Base-by-base conservation (phyloP, 2,113 vertebrate species). In the Ursus arctos region DNA sequence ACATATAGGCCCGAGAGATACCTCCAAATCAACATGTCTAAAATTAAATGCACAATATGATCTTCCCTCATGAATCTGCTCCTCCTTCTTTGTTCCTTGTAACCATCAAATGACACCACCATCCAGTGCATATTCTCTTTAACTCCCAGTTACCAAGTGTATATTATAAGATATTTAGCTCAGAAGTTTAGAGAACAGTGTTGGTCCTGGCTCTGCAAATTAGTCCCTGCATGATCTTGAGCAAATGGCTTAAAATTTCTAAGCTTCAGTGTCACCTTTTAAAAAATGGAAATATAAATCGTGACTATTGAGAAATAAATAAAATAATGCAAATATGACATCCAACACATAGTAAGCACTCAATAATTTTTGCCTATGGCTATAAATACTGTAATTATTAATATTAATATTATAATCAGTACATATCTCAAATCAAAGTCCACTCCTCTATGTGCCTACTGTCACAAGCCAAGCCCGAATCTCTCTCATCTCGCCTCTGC, bases 391-490 rank as follows among this genome's bases (percentile, higher is more conserved):
- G 26, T 82, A n/a, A 63, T 43, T 31, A 43, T 47, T 88, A 55
- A 7, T 61, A 90, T 13, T 47, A 63, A 26, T 83, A 86, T 63
- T 72, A 72, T 18, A 10, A 92, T 61, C 18, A 71, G 53, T 74
- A 36, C 7, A 16, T 90, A 91, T 84, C 43, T 91, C 33, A 72
- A 95, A 36, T 40, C 61, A 72, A 89, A 95, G 43, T 92, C 71
- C 13, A 63, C 67, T 77, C 82, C 47, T 90, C 33, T 28, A 19
- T 0, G 0, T 94, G 43, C 15, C 40, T 65, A 24, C 2, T 69
- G 28, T 24, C 36, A 49, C 2, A 36, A 74, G 31, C 4, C 43
- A 61, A 16, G 12, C 14, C 31, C 18, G 28, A 10, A 4, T 15
- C 18, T 65, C 9, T 3, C 5, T 88, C 49, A 9, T 15, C 21